A percentile compares a stretch with the other conserved stretches of the same genome.
These are phyloP conservation scores for Trialeurodes vaporariorum DNA, from an alignment of 1,140 invertebrate species.

Conservation along the genomic window DNA sequence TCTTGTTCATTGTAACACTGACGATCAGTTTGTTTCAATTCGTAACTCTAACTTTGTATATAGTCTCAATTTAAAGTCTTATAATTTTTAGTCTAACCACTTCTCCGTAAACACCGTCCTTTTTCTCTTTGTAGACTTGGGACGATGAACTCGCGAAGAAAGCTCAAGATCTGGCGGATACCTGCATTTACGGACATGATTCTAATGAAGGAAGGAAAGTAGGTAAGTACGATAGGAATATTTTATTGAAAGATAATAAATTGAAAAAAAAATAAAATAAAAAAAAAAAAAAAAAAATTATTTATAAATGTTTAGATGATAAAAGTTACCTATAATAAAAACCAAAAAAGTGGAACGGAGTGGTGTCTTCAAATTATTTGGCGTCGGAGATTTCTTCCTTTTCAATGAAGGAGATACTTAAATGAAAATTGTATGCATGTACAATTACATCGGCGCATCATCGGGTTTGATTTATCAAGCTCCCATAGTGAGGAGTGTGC, in stretches of 20 bases:
- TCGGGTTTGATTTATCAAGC: too few species aligned
- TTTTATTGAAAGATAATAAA: constrained; percentile 1
- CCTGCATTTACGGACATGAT: constrained; percentile 65
- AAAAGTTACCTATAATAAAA: not conserved
- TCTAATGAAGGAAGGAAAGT: constrained; percentile 37
- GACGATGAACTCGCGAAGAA: constrained; percentile 69
- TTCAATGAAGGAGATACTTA: too few species aligned
- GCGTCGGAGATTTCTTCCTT: too few species aligned
- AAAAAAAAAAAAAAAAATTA: not conserved
- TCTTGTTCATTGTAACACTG: too few species aligned
- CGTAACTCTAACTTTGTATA: not conserved
- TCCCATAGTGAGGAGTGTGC: too few species aligned
- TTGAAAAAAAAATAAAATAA: constrained; percentile 10
- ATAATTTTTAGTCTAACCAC: not conserved
- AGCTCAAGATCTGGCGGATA: constrained; percentile 71
- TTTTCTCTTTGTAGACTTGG: constrained; percentile 49
- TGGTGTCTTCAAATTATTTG: not conserved
- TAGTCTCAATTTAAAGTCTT: not conserved
- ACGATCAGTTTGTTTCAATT: constrained; percentile 14
- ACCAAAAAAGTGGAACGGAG: not conserved
- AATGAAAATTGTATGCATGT: too few species aligned
- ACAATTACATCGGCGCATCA: too few species aligned
- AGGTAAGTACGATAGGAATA: constrained; percentile 39
- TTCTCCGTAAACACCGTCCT: not conserved
- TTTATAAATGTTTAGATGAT: not conserved